These are phyloP conservation scores for Caenorhabditis angaria DNA, from an alignment of 2,888 invertebrate genomes.

Conservation along the genomic window DNA sequence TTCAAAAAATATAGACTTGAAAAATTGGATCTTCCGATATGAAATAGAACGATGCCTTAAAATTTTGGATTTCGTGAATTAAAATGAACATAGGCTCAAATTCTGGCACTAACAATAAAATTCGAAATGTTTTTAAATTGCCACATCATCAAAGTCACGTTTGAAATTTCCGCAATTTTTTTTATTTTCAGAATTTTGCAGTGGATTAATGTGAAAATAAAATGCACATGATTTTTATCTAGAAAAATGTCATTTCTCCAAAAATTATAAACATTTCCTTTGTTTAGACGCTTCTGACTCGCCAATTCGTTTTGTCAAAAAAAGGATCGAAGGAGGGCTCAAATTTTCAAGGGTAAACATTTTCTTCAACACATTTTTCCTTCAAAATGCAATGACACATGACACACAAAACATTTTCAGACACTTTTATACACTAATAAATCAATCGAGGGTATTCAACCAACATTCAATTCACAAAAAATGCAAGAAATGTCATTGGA, in stretches of 20 bases:
- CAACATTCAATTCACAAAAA: slow-evolving; percentile 20
- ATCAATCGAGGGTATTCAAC: slow-evolving; percentile 16
- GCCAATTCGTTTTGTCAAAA: slow-evolving; percentile 27
- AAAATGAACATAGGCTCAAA: too few species aligned
- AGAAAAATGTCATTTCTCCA: not conserved
- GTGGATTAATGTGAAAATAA: too few species aligned
- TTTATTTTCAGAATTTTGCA: not conserved
- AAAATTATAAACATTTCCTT: not conserved
- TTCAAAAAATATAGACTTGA: too few species aligned
- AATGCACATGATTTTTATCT: not conserved
- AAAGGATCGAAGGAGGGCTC: slow-evolving; percentile 25
- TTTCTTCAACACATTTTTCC: not conserved
- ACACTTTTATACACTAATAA: slow-evolving; percentile 32
- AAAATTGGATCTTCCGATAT: too few species aligned
- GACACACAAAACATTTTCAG: too few species aligned
- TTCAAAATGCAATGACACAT: not conserved
- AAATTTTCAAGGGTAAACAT: slow-evolving; percentile 33
- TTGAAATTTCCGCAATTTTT: not conserved
- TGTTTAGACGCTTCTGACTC: not conserved
- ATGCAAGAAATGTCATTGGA: slow-evolving; percentile 43
- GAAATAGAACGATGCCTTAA: too few species aligned
- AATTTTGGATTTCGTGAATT: too few species aligned
- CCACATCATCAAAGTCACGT: not conserved
- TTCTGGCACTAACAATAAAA: too few species aligned
- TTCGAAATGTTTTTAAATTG: too few species aligned